Conservation (phyloP, 2,113 vertebrate species). For the Egretta garzetta region DNA sequence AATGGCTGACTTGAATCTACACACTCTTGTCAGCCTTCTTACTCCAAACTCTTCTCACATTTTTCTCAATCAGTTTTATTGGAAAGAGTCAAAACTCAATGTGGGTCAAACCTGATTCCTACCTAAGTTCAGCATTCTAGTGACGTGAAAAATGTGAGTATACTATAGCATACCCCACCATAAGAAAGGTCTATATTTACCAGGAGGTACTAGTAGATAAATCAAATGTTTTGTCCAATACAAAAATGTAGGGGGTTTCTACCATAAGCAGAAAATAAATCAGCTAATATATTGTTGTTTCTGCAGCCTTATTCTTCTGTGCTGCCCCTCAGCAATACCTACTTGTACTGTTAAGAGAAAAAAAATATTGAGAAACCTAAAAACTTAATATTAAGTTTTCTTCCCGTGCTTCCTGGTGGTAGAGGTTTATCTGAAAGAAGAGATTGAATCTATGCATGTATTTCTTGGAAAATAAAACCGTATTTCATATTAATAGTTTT, state of each 20-base stretch:
- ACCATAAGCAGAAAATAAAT: neutral
- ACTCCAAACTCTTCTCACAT: neutral
- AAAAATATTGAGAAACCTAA: neutral
- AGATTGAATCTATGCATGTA: neutral
- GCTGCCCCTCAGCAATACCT: neutral
- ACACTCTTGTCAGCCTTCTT: neutral
- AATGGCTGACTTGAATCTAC: neutral
- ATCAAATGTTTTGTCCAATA: neutral
- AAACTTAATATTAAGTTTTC: neutral
- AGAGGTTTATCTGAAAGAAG: neutral
- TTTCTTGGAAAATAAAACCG: neutral
- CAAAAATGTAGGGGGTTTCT: neutral
- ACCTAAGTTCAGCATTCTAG: too few relatives aligned
- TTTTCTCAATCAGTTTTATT: neutral
- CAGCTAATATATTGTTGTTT: neutral
- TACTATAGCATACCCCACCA: accelerated
- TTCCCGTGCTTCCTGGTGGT: neutral
- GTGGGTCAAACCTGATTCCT: neutral
- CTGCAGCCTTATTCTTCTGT: neutral
- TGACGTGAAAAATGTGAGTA: accelerated
- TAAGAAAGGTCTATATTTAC: neutral
- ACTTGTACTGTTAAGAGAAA: neutral
- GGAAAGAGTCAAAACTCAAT: neutral
- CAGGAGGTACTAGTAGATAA: neutral
- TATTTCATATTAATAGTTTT: neutral